Evolutionary conservation across 1,140 invertebrate species (phyloP), one percentile per base, ranked within the genome.

Genomic region (Chrysopa pallens): DNA sequence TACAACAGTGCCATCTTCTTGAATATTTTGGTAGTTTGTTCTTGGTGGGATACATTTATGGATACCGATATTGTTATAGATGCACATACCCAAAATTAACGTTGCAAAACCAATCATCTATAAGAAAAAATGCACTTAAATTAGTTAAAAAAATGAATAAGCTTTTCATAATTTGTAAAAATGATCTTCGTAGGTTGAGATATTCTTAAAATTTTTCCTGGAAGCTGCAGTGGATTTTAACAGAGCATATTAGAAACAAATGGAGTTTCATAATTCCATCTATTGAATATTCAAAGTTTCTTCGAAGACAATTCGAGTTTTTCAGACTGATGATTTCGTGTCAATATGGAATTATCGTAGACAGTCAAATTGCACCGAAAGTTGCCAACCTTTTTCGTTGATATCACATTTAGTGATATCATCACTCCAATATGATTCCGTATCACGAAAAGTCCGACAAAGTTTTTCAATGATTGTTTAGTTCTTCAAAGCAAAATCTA

Each of bases 1-100:
- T 2, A 33, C 31, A 33, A 33, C 29, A 8, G 13, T 15, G 9
- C n/a, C n/a, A 9, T 41, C 40, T 33, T 41, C 40, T 33, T 41
- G 40, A 11, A 41, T 28, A 41, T 41, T 41, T 41, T 28, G 12
- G 29, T 41, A 41, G 9, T 41, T 12, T 31, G 12, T 11, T 4
- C n/a, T 27, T 4, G 28, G 40, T 2, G 8, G 7, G 6, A 41
- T 33, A 33, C 31, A 33, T 33, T 6, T 33, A 11, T 33, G 31
- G 12, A 41, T 9, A 13, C 6, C 13, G 1, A 84, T 57, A 42
- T 84, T 74, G 48, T 89, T 85, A 57, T 90, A 90, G 11, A 74
- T 54, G 46, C 71, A 74, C 71, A 85, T 87, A 41, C 87, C 86
- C 40, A 74, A 53, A 28, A 89, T 59, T 6, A 90, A 60, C 6